phyloP scores from a whole-genome alignment of 1,140 invertebrate species.

The Rhyacophila brunnea region DNA sequence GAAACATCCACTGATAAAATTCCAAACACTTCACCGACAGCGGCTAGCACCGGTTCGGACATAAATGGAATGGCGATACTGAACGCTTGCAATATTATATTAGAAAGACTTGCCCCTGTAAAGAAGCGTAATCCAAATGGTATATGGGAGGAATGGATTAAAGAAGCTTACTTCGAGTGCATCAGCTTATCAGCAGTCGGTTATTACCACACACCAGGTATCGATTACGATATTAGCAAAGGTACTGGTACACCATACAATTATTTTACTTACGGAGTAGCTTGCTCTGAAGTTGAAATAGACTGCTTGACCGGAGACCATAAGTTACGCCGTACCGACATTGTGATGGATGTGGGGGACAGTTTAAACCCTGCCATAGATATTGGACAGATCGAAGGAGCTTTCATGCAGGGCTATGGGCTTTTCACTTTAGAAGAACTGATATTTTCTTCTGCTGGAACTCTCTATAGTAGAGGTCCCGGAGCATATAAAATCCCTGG shows the following conservation, averaged over 20 bases:
- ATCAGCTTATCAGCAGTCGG: conserved; percentile 84
- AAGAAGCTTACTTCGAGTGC: conserved; percentile 75
- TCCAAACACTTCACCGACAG: conserved; percentile 90
- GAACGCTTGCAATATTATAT: conserved; percentile 78
- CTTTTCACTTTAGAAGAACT: conserved; percentile 89
- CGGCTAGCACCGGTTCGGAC: conserved; percentile 89
- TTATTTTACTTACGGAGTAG: conserved; percentile 81
- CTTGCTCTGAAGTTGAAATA: conserved; percentile 80
- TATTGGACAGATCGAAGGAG: conserved; percentile 94
- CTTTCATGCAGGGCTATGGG: conserved; percentile 90
- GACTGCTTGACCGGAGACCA: conserved; percentile 89
- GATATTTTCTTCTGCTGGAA: conserved; percentile 80
- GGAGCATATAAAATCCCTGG: conserved; percentile 93
- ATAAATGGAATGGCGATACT: conserved; percentile 93
- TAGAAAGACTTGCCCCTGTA: conserved; percentile 74
- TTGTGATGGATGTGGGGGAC: conserved; percentile 91
- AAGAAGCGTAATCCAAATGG: conserved; percentile 75
- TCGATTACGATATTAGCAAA: conserved; percentile 73
- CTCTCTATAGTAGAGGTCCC: conserved; percentile 80
- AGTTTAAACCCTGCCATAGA: conserved; percentile 95
- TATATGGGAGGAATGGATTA: conserved; percentile 85
- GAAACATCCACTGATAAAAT: conserved; percentile 93
- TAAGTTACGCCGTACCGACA: conserved; percentile 82
- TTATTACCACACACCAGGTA: conserved; percentile 77
- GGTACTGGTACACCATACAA: conserved; percentile 72